phyloP scores from a whole-genome alignment of 2,113 vertebrate genomes.

The Clinocottus analis region DNA sequence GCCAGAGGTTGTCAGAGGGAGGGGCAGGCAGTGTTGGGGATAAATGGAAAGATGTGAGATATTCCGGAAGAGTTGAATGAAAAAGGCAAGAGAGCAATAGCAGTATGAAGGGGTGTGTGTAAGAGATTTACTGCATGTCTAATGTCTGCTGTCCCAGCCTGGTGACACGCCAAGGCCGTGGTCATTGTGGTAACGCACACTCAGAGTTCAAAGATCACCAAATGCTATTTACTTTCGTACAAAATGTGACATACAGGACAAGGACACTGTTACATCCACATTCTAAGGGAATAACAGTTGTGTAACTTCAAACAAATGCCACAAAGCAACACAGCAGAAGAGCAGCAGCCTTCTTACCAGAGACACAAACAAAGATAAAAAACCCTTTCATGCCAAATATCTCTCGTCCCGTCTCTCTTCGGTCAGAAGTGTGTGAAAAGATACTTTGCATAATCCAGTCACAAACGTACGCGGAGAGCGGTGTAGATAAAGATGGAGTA shows the following conservation, averaged over 20 bases:
- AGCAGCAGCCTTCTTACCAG: conserved; percentile 2
- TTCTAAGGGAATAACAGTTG: background rate
- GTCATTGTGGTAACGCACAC: background rate
- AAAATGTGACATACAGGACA: conserved; percentile 5
- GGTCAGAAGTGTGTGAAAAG: conserved; percentile 40
- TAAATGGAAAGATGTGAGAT: conserved; percentile 60
- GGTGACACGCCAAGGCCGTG: background rate
- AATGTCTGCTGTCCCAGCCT: conserved; percentile 38
- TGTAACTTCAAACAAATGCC: conserved; percentile 2
- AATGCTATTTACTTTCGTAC: conserved; percentile 35
- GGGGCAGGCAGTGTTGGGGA: background rate
- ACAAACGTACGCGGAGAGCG: conserved; percentile 5
- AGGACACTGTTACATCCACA: background rate
- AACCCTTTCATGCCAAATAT: conserved; percentile 43
- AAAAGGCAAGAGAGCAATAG: conserved; percentile 3
- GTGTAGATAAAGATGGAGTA: conserved; percentile 26
- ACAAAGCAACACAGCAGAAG: conserved; percentile 8
- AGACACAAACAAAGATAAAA: conserved; percentile 51
- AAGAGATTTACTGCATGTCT: conserved; percentile 22
- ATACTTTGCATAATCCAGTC: conserved; percentile 63
- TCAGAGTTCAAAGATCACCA: conserved; percentile 18
- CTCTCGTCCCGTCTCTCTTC: conserved; percentile 27
- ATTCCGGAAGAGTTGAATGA: conserved; percentile 47
- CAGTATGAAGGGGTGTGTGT: background rate
- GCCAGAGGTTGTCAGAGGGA: conserved; percentile 32